Evolutionary conservation across 2,888 invertebrate genomes (phyloP), one percentile per base, ranked within the genome.

Genomic region (Tuta absoluta): DNA sequence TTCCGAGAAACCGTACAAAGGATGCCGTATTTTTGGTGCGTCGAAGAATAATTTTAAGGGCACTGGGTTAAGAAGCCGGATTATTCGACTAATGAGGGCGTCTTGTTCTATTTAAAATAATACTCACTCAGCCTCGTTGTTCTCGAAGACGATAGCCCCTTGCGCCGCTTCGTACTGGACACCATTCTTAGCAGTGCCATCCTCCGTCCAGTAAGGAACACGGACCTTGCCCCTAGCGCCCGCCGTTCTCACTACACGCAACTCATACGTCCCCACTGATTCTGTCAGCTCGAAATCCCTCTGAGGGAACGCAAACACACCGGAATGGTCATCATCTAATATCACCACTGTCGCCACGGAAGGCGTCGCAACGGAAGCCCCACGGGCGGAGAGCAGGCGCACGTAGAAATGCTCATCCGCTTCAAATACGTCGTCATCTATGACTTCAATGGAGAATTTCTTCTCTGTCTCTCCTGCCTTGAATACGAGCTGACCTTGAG

Each of bases 401-500:
- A 99, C 95, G 87, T 97, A 99, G 89, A 99, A 99, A 89, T 99
- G 98, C 91, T 99, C 99, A 85, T 99, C 99, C 82, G 99, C 98
- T 85, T 99, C 99, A 86, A 99, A 99, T 0, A 99, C 96, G 74
- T 99, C 99, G 81, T 99, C 99, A 79, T 99, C 99, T 72, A 99
- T 98, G 58, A 99, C 98, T 80, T 98, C 96, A 63, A 99, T 94
- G 65, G 94, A 94, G 83, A 99, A 96, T 66, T 94, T 95, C 85
- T 98, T 97, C 77, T 95, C 96, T 58, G 95, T 95, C 74, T 99
- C 98, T 5, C 98, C 97, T 0, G 97, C 96, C 53, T 94, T 94
- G 87, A 99, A 99, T 67, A 94, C 93, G 37, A 99, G 88, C 0
- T 96, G 95, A 7, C 99, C 99, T 71, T 95, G 94, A 56, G 96